Base-by-base conservation (phyloP, 2,113 vertebrate genomes). In the Daboia siamensis region DNA sequence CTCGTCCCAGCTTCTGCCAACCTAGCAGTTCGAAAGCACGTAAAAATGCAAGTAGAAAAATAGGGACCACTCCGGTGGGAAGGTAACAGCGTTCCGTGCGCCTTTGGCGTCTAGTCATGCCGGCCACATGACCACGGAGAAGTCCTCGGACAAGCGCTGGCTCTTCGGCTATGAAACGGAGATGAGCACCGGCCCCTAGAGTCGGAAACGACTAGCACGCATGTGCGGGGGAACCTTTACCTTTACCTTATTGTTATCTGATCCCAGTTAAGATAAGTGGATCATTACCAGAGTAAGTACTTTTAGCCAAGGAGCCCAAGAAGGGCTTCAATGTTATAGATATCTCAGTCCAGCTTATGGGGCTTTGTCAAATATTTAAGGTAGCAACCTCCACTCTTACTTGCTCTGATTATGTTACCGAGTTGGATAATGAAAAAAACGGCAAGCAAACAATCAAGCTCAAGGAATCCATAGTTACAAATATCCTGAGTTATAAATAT, bases 281-380 rank as follows among this genome's bases (percentile, higher is more conserved):
- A 39, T 55, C 74, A 86, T 46, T 61, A 15, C 23, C 24, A 48
- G 74, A 90, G 51, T 86, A 90, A 90, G 11, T 86, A 88, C n/a
- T 61, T 92, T 64, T 92, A 86, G 74, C 56, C 86, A 86, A 33
- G 44, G 3, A 64, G 56, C 54, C 23, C 88, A 93, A 86, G 46
- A 84, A 92, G 9, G 9, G 46, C 86, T 87, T 84, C 93, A 80
- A 80, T 39, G 6, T 44, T 80, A 21, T 87, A 64, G 93, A 91
- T 95, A 3, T 91, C 93, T 88, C 86, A 23, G 92, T 7, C 85
- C 90, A 89, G 90, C 57, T 33, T 74, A 88, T 44, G 88, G 13
- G 20, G 44, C 4, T 23, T 21, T 51, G 15, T 91, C 51, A 80
- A 89, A 93, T 17, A 1, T 17, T 92, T 85, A 93, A 95, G 87